Base-by-base conservation (phyloP, 2,113 vertebrate species). In the Colistium nudipinnis region DNA sequence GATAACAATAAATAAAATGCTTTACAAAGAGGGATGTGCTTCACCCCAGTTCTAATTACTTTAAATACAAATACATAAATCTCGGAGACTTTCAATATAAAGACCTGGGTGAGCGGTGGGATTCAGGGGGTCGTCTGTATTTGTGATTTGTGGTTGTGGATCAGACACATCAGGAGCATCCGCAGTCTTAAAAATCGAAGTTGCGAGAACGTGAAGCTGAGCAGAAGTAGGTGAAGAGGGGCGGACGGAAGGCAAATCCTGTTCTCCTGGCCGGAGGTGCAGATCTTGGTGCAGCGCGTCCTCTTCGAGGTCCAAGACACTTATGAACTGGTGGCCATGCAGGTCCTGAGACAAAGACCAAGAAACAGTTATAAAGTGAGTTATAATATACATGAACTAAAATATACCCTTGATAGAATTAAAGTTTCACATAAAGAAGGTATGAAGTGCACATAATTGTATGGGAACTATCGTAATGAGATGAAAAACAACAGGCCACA, bases 241-340 rank as follows among this genome's bases (percentile, higher is more conserved):
- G 73, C 61, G 20, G 81, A 76, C n/a, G n/a, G 43, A 28, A 22
- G 62, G 31, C 59, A 38, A 55, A 22, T 79, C 82, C 72, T 90
- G 89, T 57, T 87, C 2, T 55, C 22, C 55, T 48, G 45, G 49
- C 44, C 25, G 48, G 22, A 47, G 57, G 59, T 25, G 84, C 31
- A 94, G 75, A 56, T 90, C 82, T 10, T 85, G 83, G 17, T 92
- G 82, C 10, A 91, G 67, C 12, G 85, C 80, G 43, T 27, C 51
- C 28, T 87, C 93, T 80, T 96, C 94, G 62, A 96, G 91, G 83
- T 97, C 96, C 41, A 80, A 78, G 53, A 97, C 94, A 68, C 89
- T 92, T 70, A 98, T 80, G 62, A 94, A 96, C 27, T 88, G 87
- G 19, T 11, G 88, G 20, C 90, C 83, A 53, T 31, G 39, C 76